These are phyloP conservation scores for Drosophila tani DNA, from an alignment of 1,140 invertebrate genomes.

Conservation along the genomic window DNA sequence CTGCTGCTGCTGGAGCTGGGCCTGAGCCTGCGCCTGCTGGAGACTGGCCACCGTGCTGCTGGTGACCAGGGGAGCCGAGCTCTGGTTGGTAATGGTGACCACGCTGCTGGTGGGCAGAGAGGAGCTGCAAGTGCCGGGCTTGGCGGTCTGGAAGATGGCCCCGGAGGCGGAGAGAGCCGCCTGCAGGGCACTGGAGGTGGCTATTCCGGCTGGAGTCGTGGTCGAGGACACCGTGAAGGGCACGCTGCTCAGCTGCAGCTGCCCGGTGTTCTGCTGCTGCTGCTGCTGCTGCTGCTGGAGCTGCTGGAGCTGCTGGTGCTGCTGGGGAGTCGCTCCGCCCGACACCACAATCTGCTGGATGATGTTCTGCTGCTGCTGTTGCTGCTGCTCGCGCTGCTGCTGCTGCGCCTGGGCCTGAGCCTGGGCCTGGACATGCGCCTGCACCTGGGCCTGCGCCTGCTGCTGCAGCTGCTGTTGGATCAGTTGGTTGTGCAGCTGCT, in stretches of 20 bases:
- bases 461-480: conserved; percentile 83
- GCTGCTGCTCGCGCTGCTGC: conserved; percentile 74
- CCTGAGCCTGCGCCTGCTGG: conserved; percentile 66
- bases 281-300: conserved; percentile 48
- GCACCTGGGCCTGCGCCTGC: conserved; percentile 58
- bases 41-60: conserved; percentile 68
- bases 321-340: conserved; percentile 62
- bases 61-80: conserved; percentile 69
- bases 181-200: conserved; percentile 72
- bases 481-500: conserved; percentile 77
- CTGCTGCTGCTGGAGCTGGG: conserved; percentile 60
- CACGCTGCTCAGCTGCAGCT: conserved; percentile 65
- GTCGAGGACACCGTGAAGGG: conserved; percentile 85
- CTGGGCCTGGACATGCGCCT: conserved; percentile 48
- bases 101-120: conserved; percentile 68
- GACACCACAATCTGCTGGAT: conserved; percentile 78
- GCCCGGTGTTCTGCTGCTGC: conserved; percentile 42
- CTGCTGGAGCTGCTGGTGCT: conserved; percentile 44
- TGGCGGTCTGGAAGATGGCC: conserved; percentile 61
- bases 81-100: conserved; percentile 78
- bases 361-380: conserved; percentile 76
- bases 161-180: conserved; percentile 58
- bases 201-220: conserved; percentile 84
- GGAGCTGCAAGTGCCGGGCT: conserved; percentile 49
- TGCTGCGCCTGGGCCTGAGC: conserved; percentile 57